phyloP scores from a whole-genome alignment of 2,113 vertebrate species.

The Microtus montanus region DNA sequence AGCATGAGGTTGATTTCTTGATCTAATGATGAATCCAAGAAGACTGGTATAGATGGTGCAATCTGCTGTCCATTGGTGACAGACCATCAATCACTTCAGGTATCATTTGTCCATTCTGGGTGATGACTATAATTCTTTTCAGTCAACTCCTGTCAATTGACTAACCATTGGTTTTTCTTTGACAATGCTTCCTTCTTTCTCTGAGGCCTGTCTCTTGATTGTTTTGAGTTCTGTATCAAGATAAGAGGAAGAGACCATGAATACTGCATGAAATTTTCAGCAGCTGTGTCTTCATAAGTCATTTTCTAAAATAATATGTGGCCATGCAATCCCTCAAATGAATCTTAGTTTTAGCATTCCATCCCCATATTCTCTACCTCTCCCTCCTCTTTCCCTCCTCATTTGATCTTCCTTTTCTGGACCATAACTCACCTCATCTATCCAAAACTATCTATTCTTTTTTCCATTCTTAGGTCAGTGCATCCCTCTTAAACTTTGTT shows the following conservation, averaged over 20 bases:
- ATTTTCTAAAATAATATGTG: not conserved
- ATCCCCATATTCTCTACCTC: not conserved
- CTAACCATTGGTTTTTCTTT: not conserved
- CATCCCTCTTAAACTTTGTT: no score
- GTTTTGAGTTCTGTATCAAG: not conserved
- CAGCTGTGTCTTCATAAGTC: not conserved
- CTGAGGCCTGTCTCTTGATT: not conserved
- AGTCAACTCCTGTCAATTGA: not conserved
- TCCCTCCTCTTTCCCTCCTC: accelerated
- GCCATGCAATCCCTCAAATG: not conserved
- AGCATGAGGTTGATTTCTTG: not conserved
- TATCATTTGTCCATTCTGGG: not conserved
- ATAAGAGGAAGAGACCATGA: not conserved
- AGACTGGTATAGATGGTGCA: not conserved
- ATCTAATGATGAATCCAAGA: not conserved
- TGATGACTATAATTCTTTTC: not conserved
- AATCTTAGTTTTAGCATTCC: not conserved
- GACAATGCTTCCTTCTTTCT: not conserved
- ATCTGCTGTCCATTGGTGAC: not conserved
- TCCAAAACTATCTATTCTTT: not conserved
- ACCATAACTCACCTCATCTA: not conserved
- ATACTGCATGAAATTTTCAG: not conserved
- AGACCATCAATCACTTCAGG: not conserved
- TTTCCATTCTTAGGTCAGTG: not conserved
- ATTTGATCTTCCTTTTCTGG: not conserved